Conservation (phyloP, 2,797 vertebrate species). For the Clarias fuscus region DNA sequence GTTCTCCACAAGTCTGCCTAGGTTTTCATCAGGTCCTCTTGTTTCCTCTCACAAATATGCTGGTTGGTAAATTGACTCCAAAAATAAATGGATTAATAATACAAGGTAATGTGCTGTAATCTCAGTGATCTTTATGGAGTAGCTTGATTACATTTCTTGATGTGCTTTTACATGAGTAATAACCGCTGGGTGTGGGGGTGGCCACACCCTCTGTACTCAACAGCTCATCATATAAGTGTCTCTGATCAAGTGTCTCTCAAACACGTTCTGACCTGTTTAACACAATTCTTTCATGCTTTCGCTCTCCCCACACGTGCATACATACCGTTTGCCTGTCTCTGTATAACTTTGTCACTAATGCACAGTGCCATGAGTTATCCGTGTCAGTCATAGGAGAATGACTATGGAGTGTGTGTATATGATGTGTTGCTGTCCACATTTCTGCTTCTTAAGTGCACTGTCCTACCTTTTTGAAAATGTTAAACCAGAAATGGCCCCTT, state of each 20-base stretch:
- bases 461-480: neutral
- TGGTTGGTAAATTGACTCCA: neutral
- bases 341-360: neutral
- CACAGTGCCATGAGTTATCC: neutral
- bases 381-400: neutral
- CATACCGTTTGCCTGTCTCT: neutral
- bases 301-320: neutral
- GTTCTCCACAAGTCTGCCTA: neutral
- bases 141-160: neutral
- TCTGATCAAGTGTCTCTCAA: neutral
- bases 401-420: neutral
- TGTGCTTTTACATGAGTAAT: conserved; percentile 1
- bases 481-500: neutral
- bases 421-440: neutral
- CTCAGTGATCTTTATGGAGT: neutral
- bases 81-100: neutral
- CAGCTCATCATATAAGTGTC: conserved; percentile 1
- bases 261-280: conserved; percentile 34
- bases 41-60: neutral
- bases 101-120: neutral
- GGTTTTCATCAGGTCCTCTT: neutral
- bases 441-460: neutral
- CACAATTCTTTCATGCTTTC: too few species aligned
- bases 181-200: neutral
- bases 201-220: conserved; percentile 32